Percentiles rank a stretch among this genome's conserved stretches.
phyloP scores from a whole-genome alignment of 2,113 vertebrate genomes.

The Neopipo cinnamomea region DNA sequence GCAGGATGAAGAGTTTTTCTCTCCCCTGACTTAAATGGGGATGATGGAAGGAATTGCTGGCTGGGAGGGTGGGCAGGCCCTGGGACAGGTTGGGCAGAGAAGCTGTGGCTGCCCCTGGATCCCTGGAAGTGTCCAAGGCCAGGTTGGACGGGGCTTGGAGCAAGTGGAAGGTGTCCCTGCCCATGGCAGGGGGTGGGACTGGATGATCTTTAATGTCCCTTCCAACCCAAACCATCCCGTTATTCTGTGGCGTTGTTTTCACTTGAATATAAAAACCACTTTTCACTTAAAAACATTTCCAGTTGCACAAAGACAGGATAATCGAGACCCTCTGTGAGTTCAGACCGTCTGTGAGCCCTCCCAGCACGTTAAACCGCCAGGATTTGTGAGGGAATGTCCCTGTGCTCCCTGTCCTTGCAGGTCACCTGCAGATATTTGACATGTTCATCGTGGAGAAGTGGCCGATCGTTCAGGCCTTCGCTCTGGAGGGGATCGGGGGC shows the following conservation, averaged over 20 bases:
- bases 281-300: rapidly evolving
- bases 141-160: rapidly evolving
- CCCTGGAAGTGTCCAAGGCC: not conserved
- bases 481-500: constrained; percentile 93
- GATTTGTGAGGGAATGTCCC: not conserved
- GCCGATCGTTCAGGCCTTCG: constrained; percentile 96
- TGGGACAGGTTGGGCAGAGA: not conserved
- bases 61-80: rapidly evolving
- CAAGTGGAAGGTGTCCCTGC: not conserved
- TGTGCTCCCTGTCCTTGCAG: constrained; percentile 67
- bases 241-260: not conserved
- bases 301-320: too few relatives aligned
- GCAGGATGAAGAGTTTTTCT: not conserved
- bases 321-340: not conserved
- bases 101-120: not conserved
- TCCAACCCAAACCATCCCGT: too few relatives aligned
- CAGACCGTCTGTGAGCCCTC: not conserved
- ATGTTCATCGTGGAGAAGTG: constrained; percentile 97
- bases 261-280: rapidly evolving
- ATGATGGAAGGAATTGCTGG: not conserved
- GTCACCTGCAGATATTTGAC: constrained; percentile 92
- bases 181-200: rapidly evolving
- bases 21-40: not conserved
- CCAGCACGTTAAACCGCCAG: not conserved
- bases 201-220: not conserved